phyloP scores from a whole-genome alignment of 2,113 vertebrate species.

The Charadrius vociferus region DNA sequence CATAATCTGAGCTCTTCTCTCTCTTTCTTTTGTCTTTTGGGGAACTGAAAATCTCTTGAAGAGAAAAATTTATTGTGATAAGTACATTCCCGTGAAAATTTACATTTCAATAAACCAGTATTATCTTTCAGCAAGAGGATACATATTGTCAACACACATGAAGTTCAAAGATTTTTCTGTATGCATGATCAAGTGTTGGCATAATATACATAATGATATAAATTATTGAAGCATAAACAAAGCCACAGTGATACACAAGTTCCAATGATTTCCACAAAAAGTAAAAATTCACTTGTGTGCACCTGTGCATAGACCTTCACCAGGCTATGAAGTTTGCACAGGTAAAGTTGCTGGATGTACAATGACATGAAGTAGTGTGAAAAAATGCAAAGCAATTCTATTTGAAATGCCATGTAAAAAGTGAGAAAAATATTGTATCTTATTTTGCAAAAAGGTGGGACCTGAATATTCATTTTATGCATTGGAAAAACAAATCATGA shows the following conservation, averaged over 20 bases:
- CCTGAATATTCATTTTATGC: background rate
- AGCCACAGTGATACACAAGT: background rate
- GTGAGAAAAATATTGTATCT: background rate
- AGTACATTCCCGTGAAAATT: background rate
- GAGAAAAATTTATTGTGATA: background rate
- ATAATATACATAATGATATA: background rate
- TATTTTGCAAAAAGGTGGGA: background rate
- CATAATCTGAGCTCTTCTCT: background rate
- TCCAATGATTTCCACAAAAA: background rate
- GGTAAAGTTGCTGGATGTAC: background rate
- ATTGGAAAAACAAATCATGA: background rate
- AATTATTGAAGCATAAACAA: background rate
- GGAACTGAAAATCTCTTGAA: background rate
- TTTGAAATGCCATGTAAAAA: background rate
- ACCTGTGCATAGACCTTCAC: background rate
- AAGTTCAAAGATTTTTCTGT: background rate
- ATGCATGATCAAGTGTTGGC: background rate
- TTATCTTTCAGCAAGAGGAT: background rate
- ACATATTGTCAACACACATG: background rate
- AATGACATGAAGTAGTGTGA: background rate
- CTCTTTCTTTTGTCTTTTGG: background rate
- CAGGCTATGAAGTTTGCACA: background rate
- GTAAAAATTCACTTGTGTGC: background rate
- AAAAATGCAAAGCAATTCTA: accelerated
- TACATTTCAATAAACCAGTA: background rate